phyloP scores from a whole-genome alignment of 2,888 invertebrate genomes.

The Yponomeuta cagnagella region DNA sequence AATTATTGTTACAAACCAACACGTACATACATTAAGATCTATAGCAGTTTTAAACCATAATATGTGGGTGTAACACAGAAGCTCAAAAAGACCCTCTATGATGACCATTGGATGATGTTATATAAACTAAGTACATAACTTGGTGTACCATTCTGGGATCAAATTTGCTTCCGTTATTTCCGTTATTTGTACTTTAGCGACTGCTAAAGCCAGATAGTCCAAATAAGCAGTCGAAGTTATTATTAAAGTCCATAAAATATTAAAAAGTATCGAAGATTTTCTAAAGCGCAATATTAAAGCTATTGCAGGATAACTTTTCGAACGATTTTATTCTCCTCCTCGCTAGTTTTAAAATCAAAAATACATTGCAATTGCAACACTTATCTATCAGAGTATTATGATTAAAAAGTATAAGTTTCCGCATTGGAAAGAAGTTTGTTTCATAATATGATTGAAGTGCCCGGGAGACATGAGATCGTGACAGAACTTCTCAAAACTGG shows the following conservation, averaged over 20 bases:
- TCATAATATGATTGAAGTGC: slow-evolving; percentile 6
- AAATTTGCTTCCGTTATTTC: too few relatives aligned
- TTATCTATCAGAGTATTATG: not conserved
- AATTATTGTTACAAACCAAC: too few relatives aligned
- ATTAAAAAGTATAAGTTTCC: not conserved
- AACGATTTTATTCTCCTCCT: not conserved
- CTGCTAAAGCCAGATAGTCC: not conserved
- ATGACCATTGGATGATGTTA: too few relatives aligned
- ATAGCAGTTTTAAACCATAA: too few relatives aligned
- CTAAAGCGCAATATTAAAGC: not conserved
- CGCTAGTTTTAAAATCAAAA: not conserved
- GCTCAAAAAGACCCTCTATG: too few relatives aligned
- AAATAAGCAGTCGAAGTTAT: not conserved
- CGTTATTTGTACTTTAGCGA: not conserved
- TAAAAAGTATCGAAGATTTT: not conserved
- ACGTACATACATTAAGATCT: too few relatives aligned
- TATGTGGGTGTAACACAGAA: too few relatives aligned
- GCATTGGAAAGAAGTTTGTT: not conserved
- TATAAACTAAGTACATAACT: too few relatives aligned
- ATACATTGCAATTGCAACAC: not conserved
- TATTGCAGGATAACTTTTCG: too few relatives aligned
- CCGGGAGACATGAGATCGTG: not conserved
- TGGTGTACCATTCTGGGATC: too few relatives aligned
- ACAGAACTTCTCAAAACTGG: not conserved
- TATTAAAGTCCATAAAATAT: not conserved